A percentile compares a stretch with the other conserved stretches of the same genome.
phyloP scores from a whole-genome alignment of 2,113 vertebrate species.

The Cheirogaleus medius region DNA sequence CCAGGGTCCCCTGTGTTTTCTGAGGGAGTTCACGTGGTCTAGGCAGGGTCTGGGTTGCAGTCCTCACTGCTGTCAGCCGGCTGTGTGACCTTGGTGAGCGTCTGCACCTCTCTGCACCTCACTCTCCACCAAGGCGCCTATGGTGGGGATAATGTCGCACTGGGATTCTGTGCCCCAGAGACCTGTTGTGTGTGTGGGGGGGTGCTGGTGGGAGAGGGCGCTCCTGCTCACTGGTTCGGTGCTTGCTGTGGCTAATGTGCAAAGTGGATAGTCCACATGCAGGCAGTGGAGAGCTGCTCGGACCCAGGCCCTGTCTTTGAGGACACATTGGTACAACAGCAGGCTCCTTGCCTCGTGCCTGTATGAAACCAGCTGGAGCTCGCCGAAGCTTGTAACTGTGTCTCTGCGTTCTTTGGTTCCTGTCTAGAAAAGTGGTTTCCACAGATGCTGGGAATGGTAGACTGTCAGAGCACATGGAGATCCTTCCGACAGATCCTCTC shows the following conservation, averaged over 20 bases:
- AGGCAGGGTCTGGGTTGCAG: neutral
- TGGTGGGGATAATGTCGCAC: neutral
- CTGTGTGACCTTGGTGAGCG: neutral
- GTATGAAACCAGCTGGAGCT: neutral
- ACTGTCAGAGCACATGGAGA: neutral
- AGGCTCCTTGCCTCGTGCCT: neutral
- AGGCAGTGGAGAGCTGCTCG: neutral
- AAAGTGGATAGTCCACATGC: neutral
- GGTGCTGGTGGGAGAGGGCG: no score
- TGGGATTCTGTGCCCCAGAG: neutral
- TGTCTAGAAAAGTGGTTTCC: conserved; percentile 21
- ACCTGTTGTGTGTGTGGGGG: no score
- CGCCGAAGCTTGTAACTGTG: accelerated
- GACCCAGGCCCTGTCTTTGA: neutral
- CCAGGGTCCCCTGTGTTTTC: neutral
- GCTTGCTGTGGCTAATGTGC: neutral
- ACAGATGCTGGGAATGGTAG: neutral
- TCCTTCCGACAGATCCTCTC: neutral
- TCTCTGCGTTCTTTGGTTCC: neutral
- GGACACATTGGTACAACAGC: neutral
- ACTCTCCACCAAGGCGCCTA: neutral
- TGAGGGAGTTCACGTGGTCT: neutral
- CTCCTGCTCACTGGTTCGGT: neutral
- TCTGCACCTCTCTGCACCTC: neutral
- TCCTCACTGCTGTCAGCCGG: neutral